These are phyloP conservation scores for Chelonus formosanus DNA, from an alignment of 2,888 invertebrate genomes.

Conservation along the genomic window DNA sequence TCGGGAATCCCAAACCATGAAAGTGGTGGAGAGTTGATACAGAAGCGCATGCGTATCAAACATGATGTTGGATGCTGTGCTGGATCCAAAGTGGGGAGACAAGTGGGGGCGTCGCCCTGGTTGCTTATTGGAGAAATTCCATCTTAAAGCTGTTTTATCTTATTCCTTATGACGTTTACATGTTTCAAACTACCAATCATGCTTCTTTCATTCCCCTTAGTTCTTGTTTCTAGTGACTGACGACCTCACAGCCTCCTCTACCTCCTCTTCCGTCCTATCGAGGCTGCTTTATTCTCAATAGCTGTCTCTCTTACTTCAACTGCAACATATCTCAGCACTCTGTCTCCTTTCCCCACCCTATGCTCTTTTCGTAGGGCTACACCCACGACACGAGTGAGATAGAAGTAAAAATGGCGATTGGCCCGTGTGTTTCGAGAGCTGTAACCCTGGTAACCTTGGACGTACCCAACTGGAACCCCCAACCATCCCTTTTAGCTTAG, in stretches of 20 bases:
- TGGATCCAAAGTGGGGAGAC: constrained; percentile 37
- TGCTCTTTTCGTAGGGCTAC: constrained; percentile 48
- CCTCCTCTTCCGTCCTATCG: constrained; percentile 2
- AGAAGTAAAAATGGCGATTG: constrained; percentile 52
- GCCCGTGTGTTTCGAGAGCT: constrained; percentile 61
- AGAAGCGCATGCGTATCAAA: neutral
- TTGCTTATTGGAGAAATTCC: constrained; percentile 2
- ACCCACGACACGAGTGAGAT: constrained; percentile 47
- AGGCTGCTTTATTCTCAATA: too few species aligned
- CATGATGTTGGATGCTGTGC: constrained; percentile 41
- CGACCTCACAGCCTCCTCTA: constrained; percentile 28
- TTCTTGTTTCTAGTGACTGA: constrained; percentile 20
- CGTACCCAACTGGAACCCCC: constrained; percentile 57
- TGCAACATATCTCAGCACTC: constrained; percentile 6
- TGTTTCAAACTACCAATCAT: constrained; percentile 6
- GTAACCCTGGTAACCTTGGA: constrained; percentile 65
- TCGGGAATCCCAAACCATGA: too few species aligned
- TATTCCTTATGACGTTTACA: neutral
- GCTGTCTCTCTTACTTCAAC: too few species aligned
- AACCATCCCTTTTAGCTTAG: constrained; percentile 16
- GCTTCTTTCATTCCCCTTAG: constrained; percentile 40
- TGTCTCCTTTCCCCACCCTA: constrained; percentile 19
- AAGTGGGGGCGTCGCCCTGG: constrained; percentile 47
- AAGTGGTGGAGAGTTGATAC: neutral
- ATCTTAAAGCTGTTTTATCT: constrained; percentile 6